Base-by-base conservation (phyloP, 2,888 invertebrate species). In the Stramonita haemastoma region DNA sequence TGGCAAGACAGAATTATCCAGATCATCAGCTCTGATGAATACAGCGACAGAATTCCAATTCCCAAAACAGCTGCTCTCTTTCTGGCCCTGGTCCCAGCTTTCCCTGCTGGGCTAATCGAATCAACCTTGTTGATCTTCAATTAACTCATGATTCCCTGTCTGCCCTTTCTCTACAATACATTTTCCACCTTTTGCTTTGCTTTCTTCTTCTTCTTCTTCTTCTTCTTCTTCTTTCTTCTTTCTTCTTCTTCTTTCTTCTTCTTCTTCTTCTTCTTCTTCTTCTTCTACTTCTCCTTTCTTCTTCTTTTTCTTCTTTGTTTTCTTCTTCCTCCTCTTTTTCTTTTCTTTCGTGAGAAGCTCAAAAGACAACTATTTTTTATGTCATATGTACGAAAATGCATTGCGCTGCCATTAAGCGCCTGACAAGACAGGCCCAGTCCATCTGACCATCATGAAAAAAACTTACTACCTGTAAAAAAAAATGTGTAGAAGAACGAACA, bases 51-150 rank as follows among this genome's bases (percentile, higher is more conserved):
- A 56, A 79, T 36, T 29, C 79, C 56, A 73, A 87, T 73, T 81
- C 73, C 57, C 57, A 57, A n/a, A 34, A 77, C 83, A 66, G 60
- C 57, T 26, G 73, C 26, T 66, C 26, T n/a, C 29, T n/a, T 77
- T n/a, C 29, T 77, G 26, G 26, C 29, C 29, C 13, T 87, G 22
- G 81, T 56, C n/a, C 26, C 36, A 34, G 57, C 87, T 79, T 79
- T 73, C 87, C 87, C 81, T 17, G 46, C n/a, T 46, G 56, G 87
- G 87, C 46, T 87, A 87, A 87, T 87, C 87, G 57, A 87, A 87
- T 87, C 36, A 87, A 79, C 56, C 87, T 73, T 87, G 87, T 87
- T 87, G 87, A 87, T 87, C 79, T 87, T 87, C 87, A 87, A 87
- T 87, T 87, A 87, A 87, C 57, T 87, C 87, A 87, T 87, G 87